Conservation (phyloP, 2,797 vertebrate species). For the Hirundo rustica region DNA sequence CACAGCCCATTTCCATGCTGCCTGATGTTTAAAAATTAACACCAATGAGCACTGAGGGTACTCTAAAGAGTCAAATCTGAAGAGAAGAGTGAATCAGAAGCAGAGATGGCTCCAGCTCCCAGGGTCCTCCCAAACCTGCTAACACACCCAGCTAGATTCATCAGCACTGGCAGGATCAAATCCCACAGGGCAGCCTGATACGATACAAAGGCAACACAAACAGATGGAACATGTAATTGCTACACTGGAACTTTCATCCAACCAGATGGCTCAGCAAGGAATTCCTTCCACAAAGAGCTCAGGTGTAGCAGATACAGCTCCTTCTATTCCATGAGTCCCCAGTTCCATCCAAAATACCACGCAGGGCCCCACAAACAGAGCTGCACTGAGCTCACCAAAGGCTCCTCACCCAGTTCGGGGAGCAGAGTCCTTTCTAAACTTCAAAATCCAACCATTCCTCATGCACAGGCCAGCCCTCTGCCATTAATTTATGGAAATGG, state of each 20-base stretch:
- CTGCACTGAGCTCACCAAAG: background rate
- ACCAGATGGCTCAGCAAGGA: constrained; percentile 42
- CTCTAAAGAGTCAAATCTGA: background rate
- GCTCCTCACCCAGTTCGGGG: background rate
- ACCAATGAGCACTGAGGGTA: background rate
- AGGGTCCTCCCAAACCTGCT: background rate
- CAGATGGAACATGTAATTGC: constrained; percentile 48
- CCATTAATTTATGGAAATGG: background rate
- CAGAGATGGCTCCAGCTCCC: background rate
- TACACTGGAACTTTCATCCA: constrained; percentile 36
- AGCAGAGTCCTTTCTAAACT: background rate
- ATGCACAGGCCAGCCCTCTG: background rate
- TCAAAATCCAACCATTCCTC: background rate
- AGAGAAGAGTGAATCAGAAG: background rate
- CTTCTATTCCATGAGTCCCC: rapidly evolving
- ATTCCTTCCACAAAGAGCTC: background rate
- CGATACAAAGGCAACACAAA: background rate
- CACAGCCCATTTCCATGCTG: background rate
- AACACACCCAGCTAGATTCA: constrained; percentile 9
- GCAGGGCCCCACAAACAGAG: background rate
- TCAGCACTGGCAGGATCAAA: constrained; percentile 33
- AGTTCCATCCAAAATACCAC: background rate
- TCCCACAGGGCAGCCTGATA: background rate
- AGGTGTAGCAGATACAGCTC: constrained; percentile 7
- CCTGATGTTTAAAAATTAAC: background rate